These are phyloP conservation scores for Pocillopora grandis DNA, from an alignment of 92 coral and sea anemone species.

Conservation along the genomic window DNA sequence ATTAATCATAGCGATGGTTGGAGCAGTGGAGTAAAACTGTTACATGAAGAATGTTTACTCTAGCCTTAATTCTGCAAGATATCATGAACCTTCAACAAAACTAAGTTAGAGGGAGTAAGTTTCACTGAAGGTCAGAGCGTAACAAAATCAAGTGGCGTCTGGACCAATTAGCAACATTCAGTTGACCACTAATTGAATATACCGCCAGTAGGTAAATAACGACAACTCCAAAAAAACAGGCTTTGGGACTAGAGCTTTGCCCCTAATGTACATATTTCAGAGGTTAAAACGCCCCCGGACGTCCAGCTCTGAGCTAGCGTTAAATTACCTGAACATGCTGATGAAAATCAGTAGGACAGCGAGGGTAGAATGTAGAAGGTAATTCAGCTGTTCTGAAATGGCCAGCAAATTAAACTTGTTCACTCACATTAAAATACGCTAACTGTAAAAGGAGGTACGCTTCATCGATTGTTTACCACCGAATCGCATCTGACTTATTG, in stretches of 20 bases:
- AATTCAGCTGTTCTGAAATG: conserved; percentile 3
- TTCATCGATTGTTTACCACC: neutral
- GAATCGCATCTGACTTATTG: neutral
- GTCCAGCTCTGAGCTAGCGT: neutral
- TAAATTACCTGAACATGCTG: conserved; percentile 19
- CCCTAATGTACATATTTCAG: neutral
- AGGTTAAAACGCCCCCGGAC: neutral
- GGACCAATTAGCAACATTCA: conserved; percentile 16
- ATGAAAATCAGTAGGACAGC: neutral
- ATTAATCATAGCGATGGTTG: neutral
- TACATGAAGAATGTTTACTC: neutral
- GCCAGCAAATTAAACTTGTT: neutral
- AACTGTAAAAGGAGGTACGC: neutral
- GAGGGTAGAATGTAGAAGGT: neutral
- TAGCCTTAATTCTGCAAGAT: neutral
- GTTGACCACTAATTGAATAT: conserved; percentile 1
- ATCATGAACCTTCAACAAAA: neutral
- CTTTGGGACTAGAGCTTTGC: neutral
- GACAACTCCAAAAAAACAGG: neutral
- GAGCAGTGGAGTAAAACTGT: neutral
- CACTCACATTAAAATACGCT: neutral
- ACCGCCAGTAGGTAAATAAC: conserved; percentile 17
- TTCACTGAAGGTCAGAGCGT: neutral
- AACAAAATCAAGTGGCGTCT: conserved; percentile 9
- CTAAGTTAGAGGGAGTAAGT: neutral